These are phyloP conservation scores for Meles meles DNA, from an alignment of 2,113 vertebrate genomes.

Conservation along the genomic window DNA sequence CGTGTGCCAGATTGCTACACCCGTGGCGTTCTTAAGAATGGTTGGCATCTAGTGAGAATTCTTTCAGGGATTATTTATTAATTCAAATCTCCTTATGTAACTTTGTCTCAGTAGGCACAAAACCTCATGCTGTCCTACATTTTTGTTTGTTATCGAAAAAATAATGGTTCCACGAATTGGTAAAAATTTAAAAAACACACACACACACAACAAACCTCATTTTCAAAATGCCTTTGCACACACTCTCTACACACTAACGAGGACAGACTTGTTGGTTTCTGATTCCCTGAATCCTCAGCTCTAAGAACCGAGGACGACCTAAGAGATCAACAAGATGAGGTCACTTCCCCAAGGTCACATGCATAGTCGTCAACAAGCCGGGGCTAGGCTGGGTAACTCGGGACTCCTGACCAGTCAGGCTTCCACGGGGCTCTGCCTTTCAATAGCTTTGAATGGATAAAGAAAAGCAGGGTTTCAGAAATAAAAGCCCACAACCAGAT, in stretches of 20 bases:
- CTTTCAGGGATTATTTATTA: slow-evolving; percentile 58
- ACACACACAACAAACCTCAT: neutral
- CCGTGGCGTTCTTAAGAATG: slow-evolving; percentile 19
- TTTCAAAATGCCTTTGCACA: neutral
- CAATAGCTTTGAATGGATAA: neutral
- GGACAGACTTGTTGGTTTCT: neutral
- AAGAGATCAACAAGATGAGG: neutral
- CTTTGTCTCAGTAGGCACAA: slow-evolving; percentile 21
- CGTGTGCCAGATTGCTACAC: neutral
- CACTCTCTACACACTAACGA: neutral
- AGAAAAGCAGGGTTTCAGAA: slow-evolving; percentile 19
- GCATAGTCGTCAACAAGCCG: neutral
- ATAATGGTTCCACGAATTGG: neutral
- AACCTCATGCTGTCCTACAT: neutral
- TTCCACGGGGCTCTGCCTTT: neutral
- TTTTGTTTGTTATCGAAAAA: slow-evolving; percentile 49
- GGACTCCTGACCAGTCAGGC: neutral
- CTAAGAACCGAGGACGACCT: neutral
- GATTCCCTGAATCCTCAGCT: neutral
- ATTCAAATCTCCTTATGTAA: slow-evolving; percentile 27
- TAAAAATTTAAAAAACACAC: slow-evolving; percentile 19
- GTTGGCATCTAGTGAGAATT: slow-evolving; percentile 51
- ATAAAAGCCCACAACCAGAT: neutral
- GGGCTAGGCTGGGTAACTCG: neutral
- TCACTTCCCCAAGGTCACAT: neutral